These are phyloP conservation scores for Luscinia megarhynchos DNA, from an alignment of 2,797 vertebrate genomes.

Conservation along the genomic window DNA sequence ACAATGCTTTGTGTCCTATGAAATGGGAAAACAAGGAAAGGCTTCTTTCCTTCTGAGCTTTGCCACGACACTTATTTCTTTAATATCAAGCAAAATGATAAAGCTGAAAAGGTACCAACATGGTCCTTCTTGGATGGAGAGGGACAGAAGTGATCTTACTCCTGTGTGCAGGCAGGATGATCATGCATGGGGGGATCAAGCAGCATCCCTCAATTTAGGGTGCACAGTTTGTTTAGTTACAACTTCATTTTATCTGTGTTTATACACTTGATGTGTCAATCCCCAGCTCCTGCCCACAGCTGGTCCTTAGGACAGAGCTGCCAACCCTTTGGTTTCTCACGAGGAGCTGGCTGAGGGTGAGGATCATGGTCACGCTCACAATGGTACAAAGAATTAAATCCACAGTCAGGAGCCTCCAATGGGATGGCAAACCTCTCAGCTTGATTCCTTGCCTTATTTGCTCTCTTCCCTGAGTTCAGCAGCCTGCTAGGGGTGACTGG, in stretches of 20 bases:
- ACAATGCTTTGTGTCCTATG: neutral
- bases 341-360: neutral
- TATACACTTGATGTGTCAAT: neutral
- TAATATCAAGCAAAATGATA: neutral
- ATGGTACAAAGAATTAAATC: neutral
- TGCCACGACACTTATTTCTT: neutral
- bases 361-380: rapidly evolving
- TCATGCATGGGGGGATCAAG: neutral
- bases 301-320: neutral
- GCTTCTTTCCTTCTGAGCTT: neutral
- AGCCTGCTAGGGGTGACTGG: neutral
- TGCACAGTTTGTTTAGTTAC: neutral
- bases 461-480: too few relatives aligned
- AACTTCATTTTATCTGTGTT: neutral
- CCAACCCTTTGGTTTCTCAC: neutral
- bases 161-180: neutral
- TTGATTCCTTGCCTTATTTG: neutral
- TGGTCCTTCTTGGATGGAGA: neutral
- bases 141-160: neutral
- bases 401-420: rapidly evolving
- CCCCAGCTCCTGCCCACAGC: neutral
- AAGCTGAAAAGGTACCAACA: neutral
- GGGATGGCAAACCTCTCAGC: neutral
- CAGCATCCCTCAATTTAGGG: neutral
- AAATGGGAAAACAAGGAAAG: neutral